These are phyloP conservation scores for Azemiops feae DNA, from an alignment of 2,113 vertebrate genomes.

Conservation along the genomic window DNA sequence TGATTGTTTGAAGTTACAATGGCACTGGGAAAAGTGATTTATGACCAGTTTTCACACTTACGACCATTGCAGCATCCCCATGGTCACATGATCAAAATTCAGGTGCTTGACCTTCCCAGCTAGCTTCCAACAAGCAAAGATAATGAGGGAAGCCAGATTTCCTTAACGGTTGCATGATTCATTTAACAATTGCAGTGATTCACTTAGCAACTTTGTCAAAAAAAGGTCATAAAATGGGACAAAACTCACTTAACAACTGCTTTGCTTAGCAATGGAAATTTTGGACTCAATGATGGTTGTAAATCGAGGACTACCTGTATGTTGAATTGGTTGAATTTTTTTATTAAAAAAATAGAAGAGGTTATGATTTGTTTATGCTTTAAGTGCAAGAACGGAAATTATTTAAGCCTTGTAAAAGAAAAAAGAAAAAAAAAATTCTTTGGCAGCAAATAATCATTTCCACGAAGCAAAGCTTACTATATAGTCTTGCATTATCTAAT, in stretches of 20 bases:
- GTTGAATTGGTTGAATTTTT: background rate
- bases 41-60: background rate
- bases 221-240: no score
- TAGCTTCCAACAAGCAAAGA: background rate
- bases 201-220: no score
- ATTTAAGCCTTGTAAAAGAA: background rate
- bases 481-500: background rate
- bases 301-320: background rate
- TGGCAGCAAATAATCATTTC: background rate
- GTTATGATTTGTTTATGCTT: background rate
- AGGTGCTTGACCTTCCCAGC: background rate
- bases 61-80: background rate
- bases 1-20: background rate
- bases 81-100: background rate
- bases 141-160: background rate
- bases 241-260: no score
- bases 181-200: no score
- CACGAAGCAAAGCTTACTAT: background rate
- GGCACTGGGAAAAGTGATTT: background rate
- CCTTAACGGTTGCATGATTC: background rate
- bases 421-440: background rate
- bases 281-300: no score
- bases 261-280: no score
- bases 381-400: background rate
- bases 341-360: background rate